Evolutionary conservation across 2,888 invertebrate species (phyloP).

Genomic region (Notocelia uddmanniana): DNA sequence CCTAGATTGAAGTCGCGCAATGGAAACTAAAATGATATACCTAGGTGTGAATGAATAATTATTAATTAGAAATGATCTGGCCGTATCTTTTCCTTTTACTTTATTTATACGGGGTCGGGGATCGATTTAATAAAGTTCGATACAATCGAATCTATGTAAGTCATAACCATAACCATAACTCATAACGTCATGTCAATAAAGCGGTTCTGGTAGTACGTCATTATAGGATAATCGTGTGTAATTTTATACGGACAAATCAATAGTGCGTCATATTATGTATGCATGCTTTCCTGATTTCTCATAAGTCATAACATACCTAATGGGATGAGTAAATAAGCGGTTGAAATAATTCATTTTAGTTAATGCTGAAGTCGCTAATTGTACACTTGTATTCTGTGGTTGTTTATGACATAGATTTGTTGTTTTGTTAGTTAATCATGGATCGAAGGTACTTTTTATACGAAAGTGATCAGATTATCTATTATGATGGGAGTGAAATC

Average conservation of each 20-base stretch:
- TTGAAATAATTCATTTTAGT: slow-evolving; percentile 17
- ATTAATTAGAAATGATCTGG: no score
- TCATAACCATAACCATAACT: no score
- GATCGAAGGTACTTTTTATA: background rate
- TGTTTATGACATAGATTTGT: background rate
- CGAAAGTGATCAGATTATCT: background rate
- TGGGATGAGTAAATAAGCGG: slow-evolving; percentile 2
- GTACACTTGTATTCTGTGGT: slow-evolving; percentile 19
- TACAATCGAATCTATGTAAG: no score
- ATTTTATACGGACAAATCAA: slow-evolving; percentile 6
- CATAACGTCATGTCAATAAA: background rate
- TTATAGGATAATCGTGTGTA: background rate
- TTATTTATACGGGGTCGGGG: no score
- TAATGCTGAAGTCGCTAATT: background rate
- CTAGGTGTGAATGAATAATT: no score
- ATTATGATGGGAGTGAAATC: slow-evolving; percentile 26
- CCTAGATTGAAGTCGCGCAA: no score
- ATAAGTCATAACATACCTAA: slow-evolving; percentile 7
- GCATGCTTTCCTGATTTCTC: slow-evolving; percentile 27
- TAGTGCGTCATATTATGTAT: slow-evolving; percentile 14
- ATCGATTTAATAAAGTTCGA: no score
- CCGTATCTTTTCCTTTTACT: no score
- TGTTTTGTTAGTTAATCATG: background rate
- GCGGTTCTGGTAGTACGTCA: background rate
- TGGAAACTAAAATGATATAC: no score